A percentile compares a stretch with the other conserved stretches of the same genome.
phyloP scores from a whole-genome alignment of 2,113 vertebrate species.

The Psephotus haematonotus region DNA sequence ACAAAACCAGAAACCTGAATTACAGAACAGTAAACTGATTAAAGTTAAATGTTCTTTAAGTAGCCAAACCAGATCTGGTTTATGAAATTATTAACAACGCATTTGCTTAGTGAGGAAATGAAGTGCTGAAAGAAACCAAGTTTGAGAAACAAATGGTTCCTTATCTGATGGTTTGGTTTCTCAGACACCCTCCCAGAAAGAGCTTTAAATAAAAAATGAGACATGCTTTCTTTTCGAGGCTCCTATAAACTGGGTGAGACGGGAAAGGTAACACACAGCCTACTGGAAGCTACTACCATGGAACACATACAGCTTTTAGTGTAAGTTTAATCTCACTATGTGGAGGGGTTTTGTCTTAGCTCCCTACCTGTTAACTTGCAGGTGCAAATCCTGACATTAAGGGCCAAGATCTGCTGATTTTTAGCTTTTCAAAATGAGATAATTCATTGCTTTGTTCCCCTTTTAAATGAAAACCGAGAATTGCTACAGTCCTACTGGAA shows the following conservation, averaged over 20 bases:
- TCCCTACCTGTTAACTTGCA: not conserved
- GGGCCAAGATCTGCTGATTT: not conserved
- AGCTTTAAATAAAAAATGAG: not conserved
- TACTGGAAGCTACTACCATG: not conserved
- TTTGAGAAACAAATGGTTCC: constrained; percentile 20
- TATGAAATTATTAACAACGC: not conserved
- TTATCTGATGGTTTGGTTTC: constrained; percentile 47
- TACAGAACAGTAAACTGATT: not conserved
- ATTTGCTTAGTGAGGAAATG: constrained; percentile 25
- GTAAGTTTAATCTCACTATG: not conserved
- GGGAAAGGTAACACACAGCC: not conserved
- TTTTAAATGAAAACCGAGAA: not conserved
- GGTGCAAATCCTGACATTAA: not conserved
- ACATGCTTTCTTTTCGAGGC: not conserved
- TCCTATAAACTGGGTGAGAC: not conserved
- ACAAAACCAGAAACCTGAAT: not conserved
- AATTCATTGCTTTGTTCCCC: not conserved
- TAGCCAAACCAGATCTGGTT: constrained; percentile 29
- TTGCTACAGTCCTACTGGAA: not conserved
- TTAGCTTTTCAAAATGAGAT: not conserved
- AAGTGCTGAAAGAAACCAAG: constrained; percentile 25
- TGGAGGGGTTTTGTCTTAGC: not conserved
- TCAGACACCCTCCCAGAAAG: constrained; percentile 1
- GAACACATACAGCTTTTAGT: not conserved
- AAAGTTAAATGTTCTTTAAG: not conserved